phyloP scores from a whole-genome alignment of 1,140 invertebrate genomes.

The Drosophila hydei region DNA sequence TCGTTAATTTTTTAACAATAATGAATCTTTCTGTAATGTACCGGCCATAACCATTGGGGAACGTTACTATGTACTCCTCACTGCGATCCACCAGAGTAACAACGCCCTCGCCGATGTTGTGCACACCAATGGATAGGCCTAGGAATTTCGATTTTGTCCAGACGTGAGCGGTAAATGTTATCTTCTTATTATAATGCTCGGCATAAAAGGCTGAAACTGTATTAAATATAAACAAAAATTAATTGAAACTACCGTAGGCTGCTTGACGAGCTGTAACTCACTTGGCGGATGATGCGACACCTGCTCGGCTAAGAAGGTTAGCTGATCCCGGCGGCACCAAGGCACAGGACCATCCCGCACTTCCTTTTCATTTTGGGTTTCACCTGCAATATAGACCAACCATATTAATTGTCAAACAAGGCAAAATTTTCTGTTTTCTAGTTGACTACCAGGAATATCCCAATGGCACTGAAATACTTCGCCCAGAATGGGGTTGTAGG shows the following conservation, averaged over 20 bases:
- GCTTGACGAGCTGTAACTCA: constrained; percentile 81
- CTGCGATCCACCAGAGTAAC: constrained; percentile 92
- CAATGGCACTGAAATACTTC: constrained; percentile 97
- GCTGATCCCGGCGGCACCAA: constrained; percentile 91
- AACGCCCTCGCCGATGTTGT: constrained; percentile 93
- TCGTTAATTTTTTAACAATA: neutral
- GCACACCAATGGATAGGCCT: constrained; percentile 96
- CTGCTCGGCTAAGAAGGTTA: constrained; percentile 98
- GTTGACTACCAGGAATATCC: constrained; percentile 86
- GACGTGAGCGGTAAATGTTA: constrained; percentile 96
- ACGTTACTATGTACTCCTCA: constrained; percentile 96
- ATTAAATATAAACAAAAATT: constrained; percentile 12
- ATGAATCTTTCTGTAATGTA: constrained; percentile 50
- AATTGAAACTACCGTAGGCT: neutral
- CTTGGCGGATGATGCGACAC: constrained; percentile 99
- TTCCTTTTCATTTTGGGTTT: constrained; percentile 49
- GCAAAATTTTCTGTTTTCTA: neutral
- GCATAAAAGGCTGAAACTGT: constrained; percentile 98
- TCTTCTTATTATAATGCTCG: constrained; percentile 95
- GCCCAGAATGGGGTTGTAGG: constrained; percentile 98
- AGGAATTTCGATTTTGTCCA: constrained; percentile 99
- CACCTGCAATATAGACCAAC: constrained; percentile 30
- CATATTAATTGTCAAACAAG: neutral
- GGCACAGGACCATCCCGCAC: constrained; percentile 91
- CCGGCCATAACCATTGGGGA: constrained; percentile 98